phyloP scores from a whole-genome alignment of 2,888 invertebrate genomes.

The Harpalus rufipes region DNA sequence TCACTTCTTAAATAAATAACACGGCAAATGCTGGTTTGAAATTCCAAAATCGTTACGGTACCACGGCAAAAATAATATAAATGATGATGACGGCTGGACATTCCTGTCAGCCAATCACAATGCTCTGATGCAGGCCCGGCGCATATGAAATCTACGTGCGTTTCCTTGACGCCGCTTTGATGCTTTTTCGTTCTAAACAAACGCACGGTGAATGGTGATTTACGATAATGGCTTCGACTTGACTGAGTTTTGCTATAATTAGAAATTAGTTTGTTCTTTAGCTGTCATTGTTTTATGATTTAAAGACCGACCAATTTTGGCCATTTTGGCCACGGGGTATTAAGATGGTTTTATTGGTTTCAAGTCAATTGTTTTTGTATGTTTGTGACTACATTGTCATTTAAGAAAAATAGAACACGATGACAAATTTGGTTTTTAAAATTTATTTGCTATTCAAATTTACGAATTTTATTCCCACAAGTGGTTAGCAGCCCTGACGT shows the following conservation, averaged over 20 bases:
- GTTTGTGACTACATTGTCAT: constrained; percentile 15
- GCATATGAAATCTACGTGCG: constrained; percentile 29
- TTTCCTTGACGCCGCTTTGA: constrained; percentile 21
- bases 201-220: constrained; percentile 55
- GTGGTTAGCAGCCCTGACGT: not conserved
- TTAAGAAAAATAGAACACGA: not conserved
- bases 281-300: constrained; percentile 61
- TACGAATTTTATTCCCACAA: not conserved
- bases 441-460: not conserved
- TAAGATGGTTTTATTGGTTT: constrained; percentile 8
- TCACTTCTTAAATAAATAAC: constrained; percentile 58
- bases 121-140: constrained; percentile 15
- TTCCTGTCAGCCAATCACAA: constrained; percentile 29
- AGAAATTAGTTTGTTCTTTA: constrained; percentile 56
- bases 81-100: constrained; percentile 70
- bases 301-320: constrained; percentile 54
- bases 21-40: constrained; percentile 62
- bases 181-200: constrained; percentile 52
- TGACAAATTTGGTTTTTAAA: not conserved
- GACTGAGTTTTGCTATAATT: constrained; percentile 64
- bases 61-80: constrained; percentile 70
- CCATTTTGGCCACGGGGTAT: not conserved
- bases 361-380: constrained; percentile 19
- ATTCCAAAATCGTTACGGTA: constrained; percentile 70
- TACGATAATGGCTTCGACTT: constrained; percentile 64